Conservation (phyloP, 2,888 invertebrate species). For the Lagria hirta region DNA sequence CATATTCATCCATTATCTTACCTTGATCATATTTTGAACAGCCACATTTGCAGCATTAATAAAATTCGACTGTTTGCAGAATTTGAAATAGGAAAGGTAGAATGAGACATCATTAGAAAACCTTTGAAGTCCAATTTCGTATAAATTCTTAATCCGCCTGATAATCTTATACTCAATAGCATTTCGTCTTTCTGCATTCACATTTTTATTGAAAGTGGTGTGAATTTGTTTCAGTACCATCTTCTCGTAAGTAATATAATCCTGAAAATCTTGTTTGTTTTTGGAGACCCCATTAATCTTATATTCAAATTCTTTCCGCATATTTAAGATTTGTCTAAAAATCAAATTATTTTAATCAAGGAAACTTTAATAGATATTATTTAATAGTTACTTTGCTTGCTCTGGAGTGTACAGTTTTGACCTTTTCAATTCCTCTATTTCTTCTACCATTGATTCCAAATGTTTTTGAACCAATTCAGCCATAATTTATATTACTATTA, state of each 20-base stretch:
- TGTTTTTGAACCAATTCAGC: conserved; percentile 78
- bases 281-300: conserved; percentile 69
- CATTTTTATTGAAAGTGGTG: conserved; percentile 60
- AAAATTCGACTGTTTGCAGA: conserved; percentile 68
- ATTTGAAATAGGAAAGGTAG: conserved; percentile 78
- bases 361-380: too few species aligned
- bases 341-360: conserved; percentile 2
- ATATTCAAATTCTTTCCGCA: conserved; percentile 71
- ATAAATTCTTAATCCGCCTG: conserved; percentile 71
- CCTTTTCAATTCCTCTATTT: conserved; percentile 76
- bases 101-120: conserved; percentile 73
- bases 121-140: conserved; percentile 67
- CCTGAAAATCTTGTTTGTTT: conserved; percentile 68
- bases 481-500: too few species aligned
- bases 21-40: conserved; percentile 65
- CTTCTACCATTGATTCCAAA: conserved; percentile 76
- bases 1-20: conserved; percentile 45
- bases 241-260: conserved; percentile 72
- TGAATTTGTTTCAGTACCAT: conserved; percentile 67
- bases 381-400: conserved; percentile 68
- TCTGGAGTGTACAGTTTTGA: conserved; percentile 68
- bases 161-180: conserved; percentile 70
- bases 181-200: conserved; percentile 62
- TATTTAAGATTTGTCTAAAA: conserved; percentile 66
- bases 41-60: conserved; percentile 59